Evolutionary conservation across 2,797 vertebrate genomes (phyloP).

Genomic region (Leontopithecus rosalia): DNA sequence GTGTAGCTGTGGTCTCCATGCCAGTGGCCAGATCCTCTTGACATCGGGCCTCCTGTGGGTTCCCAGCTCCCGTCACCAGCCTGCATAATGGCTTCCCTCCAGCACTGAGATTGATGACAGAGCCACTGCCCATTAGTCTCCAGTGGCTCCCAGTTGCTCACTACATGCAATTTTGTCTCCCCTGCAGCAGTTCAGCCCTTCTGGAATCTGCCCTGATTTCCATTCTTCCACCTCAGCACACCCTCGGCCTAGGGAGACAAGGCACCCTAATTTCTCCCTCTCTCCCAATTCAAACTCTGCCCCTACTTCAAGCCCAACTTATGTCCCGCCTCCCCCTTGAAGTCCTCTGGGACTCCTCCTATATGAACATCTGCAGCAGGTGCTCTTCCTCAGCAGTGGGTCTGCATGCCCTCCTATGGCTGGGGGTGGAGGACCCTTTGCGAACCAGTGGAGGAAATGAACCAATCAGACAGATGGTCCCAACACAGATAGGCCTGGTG

Average conservation of each 20-base stretch:
- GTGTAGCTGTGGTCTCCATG: not conserved
- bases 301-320: not conserved
- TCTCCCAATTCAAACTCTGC: not conserved
- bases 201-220: not conserved
- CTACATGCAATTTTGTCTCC: slow-evolving; percentile 46
- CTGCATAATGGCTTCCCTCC: not conserved
- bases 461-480: not conserved
- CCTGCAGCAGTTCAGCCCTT: not conserved
- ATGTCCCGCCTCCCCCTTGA: not conserved
- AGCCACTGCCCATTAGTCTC: slow-evolving; percentile 83
- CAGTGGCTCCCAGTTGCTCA: slow-evolving; percentile 81
- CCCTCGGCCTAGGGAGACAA: not conserved
- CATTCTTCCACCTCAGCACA: not conserved
- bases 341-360: not conserved
- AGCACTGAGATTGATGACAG: slow-evolving; percentile 74
- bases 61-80: not conserved
- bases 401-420: not conserved
- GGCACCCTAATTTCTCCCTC: not conserved
- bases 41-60: not conserved
- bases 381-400: not conserved
- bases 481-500: not conserved
- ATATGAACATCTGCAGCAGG: not conserved
- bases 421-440: not conserved
- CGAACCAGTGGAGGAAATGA: not conserved
- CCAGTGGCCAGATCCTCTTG: not conserved